Evolutionary conservation across 2,797 vertebrate genomes (phyloP), one percentile per base, ranked within the genome.

Genomic region (Sarcoramphus papa): DNA sequence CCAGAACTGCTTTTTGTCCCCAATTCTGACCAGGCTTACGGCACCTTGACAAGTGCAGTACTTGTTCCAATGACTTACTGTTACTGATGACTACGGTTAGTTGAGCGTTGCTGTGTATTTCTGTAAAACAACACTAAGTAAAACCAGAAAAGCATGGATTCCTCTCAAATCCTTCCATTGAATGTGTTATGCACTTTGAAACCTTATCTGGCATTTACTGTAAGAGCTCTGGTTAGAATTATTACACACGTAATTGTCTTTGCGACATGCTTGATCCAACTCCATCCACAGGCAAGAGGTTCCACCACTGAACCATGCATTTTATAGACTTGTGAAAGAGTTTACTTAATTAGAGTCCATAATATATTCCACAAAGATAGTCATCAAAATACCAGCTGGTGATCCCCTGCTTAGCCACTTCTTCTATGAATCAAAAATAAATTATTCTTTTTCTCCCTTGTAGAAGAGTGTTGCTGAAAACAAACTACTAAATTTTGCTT

Each of bases 401-500:
- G 76, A 90, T 92, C 54, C 59, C 40, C 56, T 92, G 63, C 62
- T 90, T 79, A 96, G 60, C 50, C 54, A 73, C 79, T 96, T 95
- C 60, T 81, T 16, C 54, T 84, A 59, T 73, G 82, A 93, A 93
- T 93, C 72, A 88, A 88, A 96, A 94, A 65, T 21, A 91, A 93
- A 88, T 88, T 78, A 78, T 91, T 93, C 53, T 85, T 94, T 83
- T 92, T 90, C 62, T 72, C 19, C 51, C 20, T 70, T 69, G 43
- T 40, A 85, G 82, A 86, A 92, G 33, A 93, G 31, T 31, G 35
- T 88, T 90, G 85, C 67, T 86, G 89, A 90, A 96, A 97, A 96
- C 85, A 94, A 93, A 85, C 75, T 91, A 90, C 92, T 96, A 91
- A 88, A 96, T 95, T 95, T 95, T 96, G 59, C 65, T 92, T 94